Conservation (phyloP, 2,113 vertebrate genomes). For the Hippocampus mohnikei region DNA sequence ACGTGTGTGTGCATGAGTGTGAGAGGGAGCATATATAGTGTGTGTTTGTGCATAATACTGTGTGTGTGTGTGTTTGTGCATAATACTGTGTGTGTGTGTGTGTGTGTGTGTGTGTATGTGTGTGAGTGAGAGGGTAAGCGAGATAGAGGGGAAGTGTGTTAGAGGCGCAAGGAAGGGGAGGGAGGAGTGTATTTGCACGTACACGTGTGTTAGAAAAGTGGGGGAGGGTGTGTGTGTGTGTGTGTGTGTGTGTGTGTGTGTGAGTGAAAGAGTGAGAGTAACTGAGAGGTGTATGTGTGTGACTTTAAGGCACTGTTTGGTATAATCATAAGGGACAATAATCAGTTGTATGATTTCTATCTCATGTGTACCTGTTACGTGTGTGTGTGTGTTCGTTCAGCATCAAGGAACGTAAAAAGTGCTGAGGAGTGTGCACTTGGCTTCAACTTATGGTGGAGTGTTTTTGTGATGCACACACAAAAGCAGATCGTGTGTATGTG, state of each 20-base stretch:
- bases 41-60: neutral
- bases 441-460: neutral
- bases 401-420: slow-evolving; percentile 3
- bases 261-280: no score
- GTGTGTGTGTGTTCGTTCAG: neutral
- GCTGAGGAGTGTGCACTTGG: neutral
- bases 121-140: slow-evolving; percentile 7
- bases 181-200: slow-evolving; percentile 8
- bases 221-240: slow-evolving; percentile 9
- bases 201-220: slow-evolving; percentile 1
- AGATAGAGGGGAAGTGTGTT: slow-evolving; percentile 10
- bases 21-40: slow-evolving; percentile 20
- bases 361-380: neutral
- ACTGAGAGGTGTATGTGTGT: slow-evolving; percentile 18
- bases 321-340: neutral
- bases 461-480: slow-evolving; percentile 3
- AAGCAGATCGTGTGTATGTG: slow-evolving; percentile 16
- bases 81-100: slow-evolving; percentile 17
- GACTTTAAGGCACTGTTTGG: slow-evolving; percentile 23
- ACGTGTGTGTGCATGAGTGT: slow-evolving; percentile 40
- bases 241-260: slow-evolving; percentile 16
- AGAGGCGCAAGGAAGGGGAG: slow-evolving; percentile 7
- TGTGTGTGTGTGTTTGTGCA: slow-evolving; percentile 26
- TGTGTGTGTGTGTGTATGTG: slow-evolving; percentile 26
- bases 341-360: neutral